A percentile compares a stretch with the other conserved stretches of the same genome.
Conservation (phyloP, 2,888 invertebrate species). For the Vanessa cardui region DNA sequence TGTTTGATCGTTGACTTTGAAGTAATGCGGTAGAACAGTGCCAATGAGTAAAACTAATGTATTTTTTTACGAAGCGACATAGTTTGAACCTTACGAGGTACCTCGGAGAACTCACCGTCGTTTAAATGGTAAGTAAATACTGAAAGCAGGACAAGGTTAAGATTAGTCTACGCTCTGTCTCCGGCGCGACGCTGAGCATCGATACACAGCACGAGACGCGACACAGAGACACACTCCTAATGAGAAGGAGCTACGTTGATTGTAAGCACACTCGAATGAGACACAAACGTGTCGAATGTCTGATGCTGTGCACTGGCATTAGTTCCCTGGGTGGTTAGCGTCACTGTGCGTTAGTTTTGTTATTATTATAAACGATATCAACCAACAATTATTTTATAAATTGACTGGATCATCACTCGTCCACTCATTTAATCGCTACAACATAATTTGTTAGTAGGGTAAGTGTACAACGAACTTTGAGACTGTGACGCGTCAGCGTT, state of each 20-base stretch:
- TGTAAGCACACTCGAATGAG: not conserved
- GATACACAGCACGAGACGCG: not conserved
- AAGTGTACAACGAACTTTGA: too few species aligned
- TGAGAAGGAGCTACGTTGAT: not conserved
- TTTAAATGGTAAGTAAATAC: conserved; percentile 37
- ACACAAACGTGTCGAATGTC: not conserved
- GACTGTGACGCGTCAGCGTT: too few species aligned
- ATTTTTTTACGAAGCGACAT: conserved; percentile 3
- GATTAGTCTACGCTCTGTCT: conserved; percentile 36
- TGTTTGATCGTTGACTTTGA: not conserved
- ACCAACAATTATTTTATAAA: too few species aligned
- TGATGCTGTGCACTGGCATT: not conserved
- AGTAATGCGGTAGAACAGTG: not conserved
- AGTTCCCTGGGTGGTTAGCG: not conserved
- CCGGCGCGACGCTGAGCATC: not conserved
- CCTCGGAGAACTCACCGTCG: conserved; percentile 29
- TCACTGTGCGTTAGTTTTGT: not conserved
- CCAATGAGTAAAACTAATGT: conserved; percentile 9
- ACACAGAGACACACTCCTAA: not conserved
- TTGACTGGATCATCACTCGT: too few species aligned
- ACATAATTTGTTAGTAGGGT: too few species aligned
- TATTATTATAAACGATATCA: too few species aligned
- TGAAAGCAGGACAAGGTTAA: conserved; percentile 23
- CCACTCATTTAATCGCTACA: too few species aligned
- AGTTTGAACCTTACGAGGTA: not conserved